Base-by-base conservation (phyloP, 2,888 invertebrate genomes). In the Plebejus anna region DNA sequence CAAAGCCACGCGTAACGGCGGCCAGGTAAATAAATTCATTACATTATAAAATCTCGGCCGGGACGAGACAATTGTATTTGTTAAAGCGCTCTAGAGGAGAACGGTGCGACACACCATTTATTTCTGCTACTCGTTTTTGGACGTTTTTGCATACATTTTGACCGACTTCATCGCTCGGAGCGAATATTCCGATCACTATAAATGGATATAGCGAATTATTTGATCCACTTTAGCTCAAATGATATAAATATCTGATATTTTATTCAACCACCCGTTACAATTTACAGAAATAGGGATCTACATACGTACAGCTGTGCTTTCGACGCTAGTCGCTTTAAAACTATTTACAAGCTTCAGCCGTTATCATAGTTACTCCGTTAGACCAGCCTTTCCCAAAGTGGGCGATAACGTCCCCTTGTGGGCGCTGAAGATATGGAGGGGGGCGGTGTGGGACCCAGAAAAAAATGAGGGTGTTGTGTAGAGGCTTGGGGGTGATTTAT, bases 21-120 rank as follows among this genome's bases (percentile, higher is more conserved):
- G 84, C 83, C 84, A 84, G 83, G 85, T 85, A 86, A 87, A 86
- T 85, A 85, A 85, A 81, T 84, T 83, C 83, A 83, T 78, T 76
- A 76, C 72, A 72, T 71, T 76, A 28, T 57, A 59, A 76, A 76
- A 59, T 57, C 16, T 72, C 72, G 42, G 70, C 38, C 47, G 22
- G 71, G 71, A 22, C 38, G 71, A 42, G 42, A 71, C 71, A 71
- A 71, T 71, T 71, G 42, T 42, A 71, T 71, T 71, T 42, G 42
- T 22, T n/a, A 42, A 28, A 42, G 22, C 22, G 16, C n/a, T 38
- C 38, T 22, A 42, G 71, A 71, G 38, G 16, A 70, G 38, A 71
- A 71, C 22, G 38, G 42, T 71, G 42, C 38, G 71, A 71, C 42
- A 71, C n/a, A 42, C 71, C 71, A 42, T 71, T 71, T 42, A 71